Evolutionary conservation across 2,113 vertebrate genomes (phyloP).

Genomic region (Plotosus lineatus): DNA sequence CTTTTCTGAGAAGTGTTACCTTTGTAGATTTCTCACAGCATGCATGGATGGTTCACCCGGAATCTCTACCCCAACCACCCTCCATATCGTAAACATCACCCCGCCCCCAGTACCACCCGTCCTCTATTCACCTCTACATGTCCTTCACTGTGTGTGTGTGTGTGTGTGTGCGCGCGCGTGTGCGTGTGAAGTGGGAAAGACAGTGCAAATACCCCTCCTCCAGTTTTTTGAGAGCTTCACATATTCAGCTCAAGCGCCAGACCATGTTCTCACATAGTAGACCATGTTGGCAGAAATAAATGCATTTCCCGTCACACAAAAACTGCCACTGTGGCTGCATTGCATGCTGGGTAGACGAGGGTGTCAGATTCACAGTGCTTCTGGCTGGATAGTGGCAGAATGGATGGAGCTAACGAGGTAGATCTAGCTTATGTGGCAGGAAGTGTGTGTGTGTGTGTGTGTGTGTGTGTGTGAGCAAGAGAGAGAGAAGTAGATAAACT

Average conservation of each 20-base stretch:
- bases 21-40: no score
- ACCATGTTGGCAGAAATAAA: slow-evolving; percentile 39
- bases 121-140: slow-evolving; percentile 1
- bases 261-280: slow-evolving; percentile 24
- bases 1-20: background rate
- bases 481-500: slow-evolving; percentile 47
- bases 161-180: no score
- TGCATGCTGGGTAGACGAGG: slow-evolving; percentile 30
- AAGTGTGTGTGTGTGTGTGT: slow-evolving; percentile 27
- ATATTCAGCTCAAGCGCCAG: background rate
- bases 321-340: background rate
- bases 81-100: background rate
- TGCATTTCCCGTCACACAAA: slow-evolving; percentile 25
- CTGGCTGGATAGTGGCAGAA: slow-evolving; percentile 17
- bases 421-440: slow-evolving; percentile 23
- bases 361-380: slow-evolving; percentile 34
- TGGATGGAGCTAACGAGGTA: slow-evolving; percentile 34
- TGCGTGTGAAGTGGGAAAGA: background rate
- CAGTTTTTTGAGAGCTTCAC: background rate
- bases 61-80: no score
- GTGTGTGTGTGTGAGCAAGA: background rate
- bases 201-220: background rate
- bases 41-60: no score
- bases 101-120: background rate
- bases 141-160: slow-evolving; percentile 9